These are phyloP conservation scores for Nebria ingens DNA, from an alignment of 1,140 invertebrate genomes.

Conservation along the genomic window DNA sequence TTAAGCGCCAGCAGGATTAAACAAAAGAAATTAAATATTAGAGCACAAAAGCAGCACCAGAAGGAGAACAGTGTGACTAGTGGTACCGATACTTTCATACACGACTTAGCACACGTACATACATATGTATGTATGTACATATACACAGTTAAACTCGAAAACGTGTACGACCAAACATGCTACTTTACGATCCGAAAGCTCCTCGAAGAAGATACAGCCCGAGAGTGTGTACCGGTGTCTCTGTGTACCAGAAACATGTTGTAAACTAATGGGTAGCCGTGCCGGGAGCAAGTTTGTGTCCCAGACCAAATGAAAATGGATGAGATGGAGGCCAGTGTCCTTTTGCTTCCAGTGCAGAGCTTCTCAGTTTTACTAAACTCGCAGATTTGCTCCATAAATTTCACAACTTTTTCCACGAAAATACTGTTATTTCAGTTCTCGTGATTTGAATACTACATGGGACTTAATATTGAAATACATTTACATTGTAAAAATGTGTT, in stretches of 20 bases:
- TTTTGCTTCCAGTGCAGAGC: too few relatives aligned
- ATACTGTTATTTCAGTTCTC: too few relatives aligned
- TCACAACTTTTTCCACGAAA: too few relatives aligned
- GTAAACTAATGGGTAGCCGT: background rate
- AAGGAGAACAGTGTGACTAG: background rate
- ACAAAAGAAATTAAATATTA: slow-evolving; percentile 1
- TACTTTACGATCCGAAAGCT: background rate
- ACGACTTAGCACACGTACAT: background rate
- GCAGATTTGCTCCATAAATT: too few relatives aligned
- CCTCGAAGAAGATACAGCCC: background rate
- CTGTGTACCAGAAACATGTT: background rate
- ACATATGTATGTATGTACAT: background rate
- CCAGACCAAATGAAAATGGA: background rate
- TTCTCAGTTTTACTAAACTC: too few relatives aligned
- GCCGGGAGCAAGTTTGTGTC: background rate
- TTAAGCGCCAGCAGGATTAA: too few relatives aligned
- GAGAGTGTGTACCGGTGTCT: too few relatives aligned
- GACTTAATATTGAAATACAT: too few relatives aligned
- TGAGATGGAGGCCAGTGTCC: background rate
- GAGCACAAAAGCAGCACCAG: background rate
- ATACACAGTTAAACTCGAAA: too few relatives aligned
- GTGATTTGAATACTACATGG: too few relatives aligned
- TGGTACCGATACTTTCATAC: background rate
- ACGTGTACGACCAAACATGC: too few relatives aligned
- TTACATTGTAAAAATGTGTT: too few relatives aligned